phyloP scores from a whole-genome alignment of 2,113 vertebrate species.

The Paralichthys olivaceus region DNA sequence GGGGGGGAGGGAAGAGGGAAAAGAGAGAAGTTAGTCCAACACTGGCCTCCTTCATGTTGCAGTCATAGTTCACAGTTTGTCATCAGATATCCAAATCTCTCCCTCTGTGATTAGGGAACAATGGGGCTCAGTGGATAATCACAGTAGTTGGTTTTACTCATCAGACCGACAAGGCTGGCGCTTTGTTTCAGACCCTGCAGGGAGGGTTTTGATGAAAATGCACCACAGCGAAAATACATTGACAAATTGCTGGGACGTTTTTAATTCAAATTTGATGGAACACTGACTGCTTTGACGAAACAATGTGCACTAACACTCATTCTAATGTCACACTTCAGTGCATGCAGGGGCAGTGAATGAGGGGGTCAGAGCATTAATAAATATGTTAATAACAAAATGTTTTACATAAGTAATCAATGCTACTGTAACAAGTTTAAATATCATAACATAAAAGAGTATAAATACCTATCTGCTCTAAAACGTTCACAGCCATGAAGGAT shows the following conservation, averaged over 20 bases:
- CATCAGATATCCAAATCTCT: constrained; percentile 20
- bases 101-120: constrained; percentile 33
- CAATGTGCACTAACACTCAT: too few species aligned
- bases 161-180: background rate
- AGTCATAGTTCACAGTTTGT: constrained; percentile 30
- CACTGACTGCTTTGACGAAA: too few species aligned
- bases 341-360: too few species aligned
- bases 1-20: background rate
- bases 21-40: background rate
- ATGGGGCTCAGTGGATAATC: constrained; percentile 40
- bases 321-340: too few species aligned
- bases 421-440: too few species aligned
- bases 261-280: too few species aligned
- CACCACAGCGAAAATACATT: background rate
- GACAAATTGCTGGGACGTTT: background rate
- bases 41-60: constrained; percentile 13
- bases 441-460: too few species aligned
- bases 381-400: too few species aligned
- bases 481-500: too few species aligned
- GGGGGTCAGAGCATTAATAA: too few species aligned
- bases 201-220: background rate
- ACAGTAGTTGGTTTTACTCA: constrained; percentile 8
- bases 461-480: too few species aligned
- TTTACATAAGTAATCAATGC: too few species aligned
- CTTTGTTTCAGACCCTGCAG: background rate